Base-by-base conservation (phyloP, 2,113 vertebrate genomes). In the Onychostoma macrolepis region DNA sequence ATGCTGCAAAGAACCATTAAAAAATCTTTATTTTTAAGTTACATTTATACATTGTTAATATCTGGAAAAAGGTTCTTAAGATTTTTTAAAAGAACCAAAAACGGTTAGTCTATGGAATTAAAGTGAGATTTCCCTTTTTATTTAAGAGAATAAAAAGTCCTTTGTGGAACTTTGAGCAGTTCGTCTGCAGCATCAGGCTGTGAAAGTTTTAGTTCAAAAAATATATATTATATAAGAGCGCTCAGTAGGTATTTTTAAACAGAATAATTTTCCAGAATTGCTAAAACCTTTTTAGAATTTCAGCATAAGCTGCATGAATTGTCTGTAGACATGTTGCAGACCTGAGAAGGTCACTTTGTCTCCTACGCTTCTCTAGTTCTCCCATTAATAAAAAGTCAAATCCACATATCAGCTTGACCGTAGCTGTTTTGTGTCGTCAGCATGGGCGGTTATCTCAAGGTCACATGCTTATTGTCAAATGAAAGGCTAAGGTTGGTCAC, bases 381-480 rank as follows among this genome's bases (percentile, higher is more conserved):
- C 36, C 45, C 28, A 45, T 80, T 72, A 86, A 85, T 81, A 30
- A 36, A 83, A 75, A 50, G 9, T 50, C 3, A 74, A 76, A 56
- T 65, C 85, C 84, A 86, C 71, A 83, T 56, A 88, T 87, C 30
- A 86, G 72, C 84, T 58, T 9, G 56, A 74, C 80, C 58, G 17
- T 36, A 63, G 69, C 43, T 48, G 85, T 85, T 89, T 75, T 87
- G 79, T 85, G 78, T 74, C 41, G 50, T 69, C 80, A 33, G 75
- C 65, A 87, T 6, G 26, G n/a, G 5, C 19, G 45, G 45, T 84
- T 86, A 81, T 87, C 65, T 81, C 88, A 90, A 89, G 89, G 90
- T 90, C 86, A 72, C n/a, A 26, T 19, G 17, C 83, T 89, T 88
- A 83, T 86, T 88, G 82, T 61, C 86, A 83, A 87, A 85, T 84